phyloP scores from a whole-genome alignment of 2,888 invertebrate genomes.

The Andrena minutula region DNA sequence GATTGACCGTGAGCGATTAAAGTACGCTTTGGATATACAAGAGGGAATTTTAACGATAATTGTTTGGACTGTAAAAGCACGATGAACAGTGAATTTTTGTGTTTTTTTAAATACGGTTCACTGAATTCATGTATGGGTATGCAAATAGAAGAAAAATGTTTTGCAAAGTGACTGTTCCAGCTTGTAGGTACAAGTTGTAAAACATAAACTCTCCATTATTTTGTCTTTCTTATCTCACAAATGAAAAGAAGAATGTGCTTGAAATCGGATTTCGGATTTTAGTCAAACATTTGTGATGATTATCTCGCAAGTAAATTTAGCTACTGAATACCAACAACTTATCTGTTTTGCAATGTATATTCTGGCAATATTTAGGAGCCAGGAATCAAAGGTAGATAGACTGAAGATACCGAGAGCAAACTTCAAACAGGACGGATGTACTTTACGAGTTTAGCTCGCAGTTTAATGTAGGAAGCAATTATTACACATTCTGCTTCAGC shows the following conservation, averaged over 20 bases:
- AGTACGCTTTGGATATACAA: neutral
- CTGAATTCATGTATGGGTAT: too few relatives aligned
- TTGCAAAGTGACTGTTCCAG: too few relatives aligned
- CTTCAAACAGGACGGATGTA: slow-evolving; percentile 35
- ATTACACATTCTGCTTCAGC: slow-evolving; percentile 6
- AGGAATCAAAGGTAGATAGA: neutral
- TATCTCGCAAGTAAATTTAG: too few relatives aligned
- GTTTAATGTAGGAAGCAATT: slow-evolving; percentile 15
- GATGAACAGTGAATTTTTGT: too few relatives aligned
- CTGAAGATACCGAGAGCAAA: slow-evolving; percentile 42
- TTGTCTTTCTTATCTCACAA: too few relatives aligned
- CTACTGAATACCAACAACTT: neutral
- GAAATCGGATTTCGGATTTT: neutral
- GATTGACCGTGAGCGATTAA: neutral
- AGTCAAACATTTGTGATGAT: neutral
- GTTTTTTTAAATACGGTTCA: too few relatives aligned
- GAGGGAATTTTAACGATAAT: neutral
- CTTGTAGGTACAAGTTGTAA: too few relatives aligned
- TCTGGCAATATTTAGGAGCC: slow-evolving; percentile 5
- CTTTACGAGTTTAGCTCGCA: slow-evolving; percentile 49
- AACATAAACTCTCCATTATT: too few relatives aligned
- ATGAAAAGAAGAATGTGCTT: neutral
- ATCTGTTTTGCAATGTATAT: neutral
- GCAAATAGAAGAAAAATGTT: too few relatives aligned
- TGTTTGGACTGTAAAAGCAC: too few relatives aligned